Conservation (phyloP, 2,113 vertebrate genomes). For the Meles meles region DNA sequence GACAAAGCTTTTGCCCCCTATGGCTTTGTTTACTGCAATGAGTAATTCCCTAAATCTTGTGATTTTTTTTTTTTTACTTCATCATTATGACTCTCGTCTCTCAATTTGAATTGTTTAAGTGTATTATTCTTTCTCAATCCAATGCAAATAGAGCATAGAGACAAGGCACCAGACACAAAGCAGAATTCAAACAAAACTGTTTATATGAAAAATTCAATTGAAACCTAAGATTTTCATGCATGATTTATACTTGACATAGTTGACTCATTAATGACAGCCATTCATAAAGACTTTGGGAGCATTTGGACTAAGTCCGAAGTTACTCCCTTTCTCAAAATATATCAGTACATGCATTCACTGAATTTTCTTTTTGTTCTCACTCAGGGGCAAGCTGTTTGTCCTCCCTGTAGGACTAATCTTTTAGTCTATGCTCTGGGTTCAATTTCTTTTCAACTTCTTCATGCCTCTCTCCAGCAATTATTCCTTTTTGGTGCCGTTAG, state of each 20-base stretch:
- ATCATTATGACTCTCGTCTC: neutral
- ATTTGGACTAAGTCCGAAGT: conserved; percentile 31
- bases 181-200: conserved; percentile 22
- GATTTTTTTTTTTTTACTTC: neutral
- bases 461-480: neutral
- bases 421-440: neutral
- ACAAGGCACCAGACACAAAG: neutral
- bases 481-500: neutral
- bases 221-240: neutral
- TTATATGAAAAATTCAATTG: conserved; percentile 30
- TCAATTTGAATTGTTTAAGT: conserved; percentile 1
- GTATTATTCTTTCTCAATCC: neutral
- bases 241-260: conserved; percentile 26
- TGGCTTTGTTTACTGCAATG: neutral
- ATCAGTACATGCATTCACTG: neutral
- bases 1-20: neutral
- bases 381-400: neutral
- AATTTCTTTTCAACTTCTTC: neutral
- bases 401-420: neutral
- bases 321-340: conserved; percentile 32
- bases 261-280: conserved; percentile 26
- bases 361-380: neutral
- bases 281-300: conserved; percentile 11
- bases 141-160: conserved; percentile 23
- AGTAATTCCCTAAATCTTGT: conserved; percentile 9